Evolutionary conservation across 2,113 vertebrate genomes (phyloP), one percentile per base, ranked within the genome.

Genomic region (Oncorhynchus tshawytscha): DNA sequence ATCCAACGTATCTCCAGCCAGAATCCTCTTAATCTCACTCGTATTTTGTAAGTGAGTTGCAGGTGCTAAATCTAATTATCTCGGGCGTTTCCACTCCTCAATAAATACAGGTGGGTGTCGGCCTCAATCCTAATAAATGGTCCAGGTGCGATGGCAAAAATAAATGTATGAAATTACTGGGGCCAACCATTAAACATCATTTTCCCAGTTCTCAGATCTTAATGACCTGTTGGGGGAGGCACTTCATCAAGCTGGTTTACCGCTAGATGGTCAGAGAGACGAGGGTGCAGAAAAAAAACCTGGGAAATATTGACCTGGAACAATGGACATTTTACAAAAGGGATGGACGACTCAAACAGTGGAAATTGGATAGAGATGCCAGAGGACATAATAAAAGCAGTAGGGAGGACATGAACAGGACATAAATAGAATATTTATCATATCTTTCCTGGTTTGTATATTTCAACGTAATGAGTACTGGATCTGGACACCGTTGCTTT

Each of bases 171-270:
- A 88, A 91, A 92, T 91, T 85, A 81, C 81, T 81, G 39, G 68
- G 74, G 83, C 51, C 87, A 80, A 86, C 90, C 90, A 91, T 93
- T 94, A 91, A 92, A 90, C 88, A 89, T 93, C 31, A 92, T 92
- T 92, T 92, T 91, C 86, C 90, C 86, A 88, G 85, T 85, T 91
- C 89, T 85, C n/a, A n/a, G n/a, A 86, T 90, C 88, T 88, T 92
- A 93, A 93, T 92, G 91, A 93, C 88, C 91, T 91, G 89, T 83
- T 80, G 86, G 87, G 88, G 83, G 84, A 86, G 87, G 84, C 74
- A 91, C 90, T 93, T 92, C 84, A 94, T 92, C 88, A 90, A 80
- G 67, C 71, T 75, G 68, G 87, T 78, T 79, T 84, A 78, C 85
- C 81, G 74, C 67, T 72, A 87, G 87, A 72, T 78, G 88, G 86